phyloP scores from a whole-genome alignment of 2,888 invertebrate genomes.

The Rotaria socialis region DNA sequence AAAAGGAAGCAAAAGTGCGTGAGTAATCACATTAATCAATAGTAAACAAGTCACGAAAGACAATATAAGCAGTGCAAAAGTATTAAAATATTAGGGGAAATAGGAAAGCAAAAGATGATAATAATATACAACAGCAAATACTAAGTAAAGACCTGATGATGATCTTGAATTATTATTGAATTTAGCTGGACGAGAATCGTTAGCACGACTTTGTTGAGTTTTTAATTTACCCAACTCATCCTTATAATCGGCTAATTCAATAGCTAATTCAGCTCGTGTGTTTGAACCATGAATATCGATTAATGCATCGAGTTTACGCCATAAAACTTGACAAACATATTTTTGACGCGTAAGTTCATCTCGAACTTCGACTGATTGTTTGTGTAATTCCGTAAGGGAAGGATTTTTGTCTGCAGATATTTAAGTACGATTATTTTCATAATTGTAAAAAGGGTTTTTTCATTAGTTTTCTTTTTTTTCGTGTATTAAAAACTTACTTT shows the following conservation, averaged over 20 bases:
- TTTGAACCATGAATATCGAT: constrained; percentile 4
- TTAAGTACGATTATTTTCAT: too few species aligned
- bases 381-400: not conserved
- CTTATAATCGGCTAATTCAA: constrained; percentile 12
- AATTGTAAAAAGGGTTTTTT: not conserved
- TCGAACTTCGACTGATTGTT: not conserved
- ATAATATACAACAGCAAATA: not conserved
- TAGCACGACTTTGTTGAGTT: not conserved
- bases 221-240: not conserved
- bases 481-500: not conserved
- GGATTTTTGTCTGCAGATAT: not conserved
- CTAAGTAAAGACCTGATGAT: constrained; percentile 7
- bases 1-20: not conserved
- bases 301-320: constrained; percentile 25
- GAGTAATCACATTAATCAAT: too few species aligned
- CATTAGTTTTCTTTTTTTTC: not conserved
- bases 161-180: not conserved
- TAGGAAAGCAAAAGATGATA: not conserved
- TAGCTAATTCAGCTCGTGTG: not conserved
- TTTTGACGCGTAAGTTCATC: not conserved
- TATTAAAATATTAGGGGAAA: not conserved
- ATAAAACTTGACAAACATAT: constrained; percentile 19
- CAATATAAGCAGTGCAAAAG: not conserved
- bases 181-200: not conserved
- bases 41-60: too few species aligned